phyloP scores from a whole-genome alignment of 1,140 invertebrate genomes.

The Lepidurus packardi region DNA sequence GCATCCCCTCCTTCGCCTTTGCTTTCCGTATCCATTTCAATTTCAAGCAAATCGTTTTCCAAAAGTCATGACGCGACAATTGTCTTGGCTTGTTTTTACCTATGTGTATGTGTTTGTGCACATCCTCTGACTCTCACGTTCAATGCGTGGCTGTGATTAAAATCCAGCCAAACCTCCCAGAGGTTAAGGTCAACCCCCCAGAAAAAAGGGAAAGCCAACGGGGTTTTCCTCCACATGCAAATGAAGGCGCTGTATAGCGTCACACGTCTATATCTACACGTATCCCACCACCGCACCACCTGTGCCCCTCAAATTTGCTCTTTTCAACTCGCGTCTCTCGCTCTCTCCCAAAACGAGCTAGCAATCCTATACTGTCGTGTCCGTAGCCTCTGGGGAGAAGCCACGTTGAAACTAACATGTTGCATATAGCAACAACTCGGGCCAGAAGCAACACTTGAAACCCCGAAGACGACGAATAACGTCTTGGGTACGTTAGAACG shows the following conservation, averaged over 20 bases:
- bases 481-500: background rate
- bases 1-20: background rate
- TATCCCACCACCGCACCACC: background rate
- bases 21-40: background rate
- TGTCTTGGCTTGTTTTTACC: background rate
- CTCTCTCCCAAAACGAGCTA: background rate
- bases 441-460: background rate
- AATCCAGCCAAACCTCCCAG: background rate
- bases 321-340: background rate
- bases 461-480: background rate
- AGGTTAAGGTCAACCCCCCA: background rate
- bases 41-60: background rate
- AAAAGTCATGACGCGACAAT: background rate
- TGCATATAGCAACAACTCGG: background rate
- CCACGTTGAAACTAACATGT: background rate
- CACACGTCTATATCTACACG: background rate
- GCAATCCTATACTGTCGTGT: slow-evolving; percentile 6
- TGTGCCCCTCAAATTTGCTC: background rate
- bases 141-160: background rate
- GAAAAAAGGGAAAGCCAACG: background rate
- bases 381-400: background rate
- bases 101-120: background rate
- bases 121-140: background rate
- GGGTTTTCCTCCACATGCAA: background rate
- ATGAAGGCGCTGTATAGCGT: background rate